Evolutionary conservation across 1,140 invertebrate species (phyloP).

Genomic region (Holcopasites calliopsidis): DNA sequence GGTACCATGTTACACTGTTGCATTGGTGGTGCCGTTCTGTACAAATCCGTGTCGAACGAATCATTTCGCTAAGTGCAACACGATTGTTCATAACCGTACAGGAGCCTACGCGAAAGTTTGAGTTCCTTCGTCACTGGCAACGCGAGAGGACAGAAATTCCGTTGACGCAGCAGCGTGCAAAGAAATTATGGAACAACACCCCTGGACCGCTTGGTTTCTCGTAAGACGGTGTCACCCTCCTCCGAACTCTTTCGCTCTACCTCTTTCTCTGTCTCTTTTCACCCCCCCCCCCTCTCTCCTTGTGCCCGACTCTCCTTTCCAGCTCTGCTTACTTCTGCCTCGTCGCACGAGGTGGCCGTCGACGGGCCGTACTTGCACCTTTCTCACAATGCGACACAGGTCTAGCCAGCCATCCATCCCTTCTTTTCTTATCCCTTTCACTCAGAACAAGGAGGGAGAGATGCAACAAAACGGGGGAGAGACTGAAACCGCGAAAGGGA

Average conservation of each 20-base stretch:
- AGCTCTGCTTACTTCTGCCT: slow-evolving; percentile 27
- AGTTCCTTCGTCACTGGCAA: neutral
- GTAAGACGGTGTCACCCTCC: slow-evolving; percentile 44
- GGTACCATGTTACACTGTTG: too few relatives aligned
- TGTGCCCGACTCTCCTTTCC: slow-evolving; percentile 25
- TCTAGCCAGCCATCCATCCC: slow-evolving; percentile 60
- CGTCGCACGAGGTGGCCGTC: slow-evolving; percentile 34
- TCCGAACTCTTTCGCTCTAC: neutral
- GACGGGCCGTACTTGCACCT: slow-evolving; percentile 67
- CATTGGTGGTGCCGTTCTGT: too few relatives aligned
- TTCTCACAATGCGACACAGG: slow-evolving; percentile 64
- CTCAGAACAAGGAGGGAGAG: slow-evolving; percentile 39
- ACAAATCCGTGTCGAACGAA: too few relatives aligned
- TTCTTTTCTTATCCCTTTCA: slow-evolving; percentile 69
- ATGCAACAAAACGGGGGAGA: neutral
- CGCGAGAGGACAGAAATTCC: slow-evolving; percentile 8
- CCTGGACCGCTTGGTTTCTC: slow-evolving; percentile 26
- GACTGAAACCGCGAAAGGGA: neutral
- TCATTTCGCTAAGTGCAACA: too few relatives aligned
- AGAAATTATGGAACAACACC: slow-evolving; percentile 33
- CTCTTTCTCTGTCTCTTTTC: neutral
- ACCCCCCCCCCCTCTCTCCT: neutral
- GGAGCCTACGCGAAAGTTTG: neutral
- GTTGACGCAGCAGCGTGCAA: slow-evolving; percentile 16
- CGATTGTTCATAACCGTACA: neutral